Percentiles rank a stretch among this genome's conserved stretches.
These are phyloP conservation scores for Sebastes iracundus DNA, from an alignment of 2,797 vertebrate genomes.

Conservation along the genomic window DNA sequence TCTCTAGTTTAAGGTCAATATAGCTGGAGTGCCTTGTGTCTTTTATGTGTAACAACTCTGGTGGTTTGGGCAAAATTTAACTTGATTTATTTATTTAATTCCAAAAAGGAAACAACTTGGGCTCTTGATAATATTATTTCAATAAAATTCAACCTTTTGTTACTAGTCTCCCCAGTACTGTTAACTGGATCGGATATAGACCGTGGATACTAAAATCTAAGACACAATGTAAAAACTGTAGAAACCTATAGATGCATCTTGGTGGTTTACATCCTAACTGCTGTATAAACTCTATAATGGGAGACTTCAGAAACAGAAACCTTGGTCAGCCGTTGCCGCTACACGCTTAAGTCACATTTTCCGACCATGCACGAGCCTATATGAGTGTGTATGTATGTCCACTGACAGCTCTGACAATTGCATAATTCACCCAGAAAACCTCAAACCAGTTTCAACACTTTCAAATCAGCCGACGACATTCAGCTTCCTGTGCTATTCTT, in stretches of 20 bases:
- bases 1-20: not conserved
- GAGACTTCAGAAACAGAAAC: conserved; percentile 47
- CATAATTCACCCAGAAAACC: conserved; percentile 46
- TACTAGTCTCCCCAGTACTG: not conserved
- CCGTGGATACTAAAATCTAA: not conserved
- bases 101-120: not conserved
- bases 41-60: not conserved
- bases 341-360: conserved; percentile 58
- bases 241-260: not conserved
- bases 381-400: conserved; percentile 18
- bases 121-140: not conserved
- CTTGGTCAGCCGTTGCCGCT: not conserved
- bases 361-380: conserved; percentile 19
- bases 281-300: not conserved
- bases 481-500: conserved; percentile 50
- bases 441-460: conserved; percentile 51
- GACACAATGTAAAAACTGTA: not conserved
- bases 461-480: not conserved
- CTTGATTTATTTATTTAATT: not conserved
- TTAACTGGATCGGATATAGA: not conserved
- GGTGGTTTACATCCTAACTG: not conserved
- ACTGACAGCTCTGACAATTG: conserved; percentile 50
- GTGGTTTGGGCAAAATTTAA: not conserved
- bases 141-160: not conserved
- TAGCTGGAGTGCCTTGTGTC: not conserved